Evolutionary conservation across 2,888 invertebrate genomes (phyloP), one percentile per base, ranked within the genome.

Genomic region (Pandemis heparana): DNA sequence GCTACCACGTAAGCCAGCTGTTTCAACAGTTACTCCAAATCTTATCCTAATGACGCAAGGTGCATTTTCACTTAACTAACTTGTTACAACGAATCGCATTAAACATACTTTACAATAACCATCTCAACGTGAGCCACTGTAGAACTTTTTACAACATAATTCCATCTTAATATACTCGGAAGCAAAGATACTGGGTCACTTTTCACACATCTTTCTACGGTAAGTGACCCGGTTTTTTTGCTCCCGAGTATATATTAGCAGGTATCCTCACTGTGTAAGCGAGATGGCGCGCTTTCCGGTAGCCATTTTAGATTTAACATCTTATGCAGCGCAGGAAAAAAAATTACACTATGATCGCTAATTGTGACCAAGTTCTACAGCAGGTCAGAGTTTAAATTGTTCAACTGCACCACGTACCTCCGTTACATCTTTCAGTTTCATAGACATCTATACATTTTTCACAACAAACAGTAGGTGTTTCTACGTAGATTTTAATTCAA

Each of bases 401-500:
- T 5, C 56, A 0, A 56, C 56, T 51, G 51, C 5, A 56, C 5
- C 23, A 12, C 23, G 12, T 56, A 73, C 63, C 68, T 62, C 43
- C 38, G 18, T 39, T 56, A 10, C 14, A 48, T 39, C 46, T 46
- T 48, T 41, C 59, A 70, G 51, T 61, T 74, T 65, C 69, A 74
- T 74, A 74, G 74, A 74, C 70, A 74, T 74, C 70, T 74, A 71
- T 75, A 75, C 66, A 75, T 61, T 73, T 74, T 70, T 77, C 81
- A 87, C 85, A 87, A 87, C 82, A 85, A 84, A 79, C 73, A 75
- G 61, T 84, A 84, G 78, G 80, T 84, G 85, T 80, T 83, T 84
- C 85, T 89, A 89, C 81, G 82, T 83, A 79, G 79, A 77, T 74
- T 60, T 32, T 84, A 84, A 83, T 87, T 86, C 80, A 82, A 85